Evolutionary conservation across 2,888 invertebrate species (phyloP).

Genomic region (Icerya purchasi): DNA sequence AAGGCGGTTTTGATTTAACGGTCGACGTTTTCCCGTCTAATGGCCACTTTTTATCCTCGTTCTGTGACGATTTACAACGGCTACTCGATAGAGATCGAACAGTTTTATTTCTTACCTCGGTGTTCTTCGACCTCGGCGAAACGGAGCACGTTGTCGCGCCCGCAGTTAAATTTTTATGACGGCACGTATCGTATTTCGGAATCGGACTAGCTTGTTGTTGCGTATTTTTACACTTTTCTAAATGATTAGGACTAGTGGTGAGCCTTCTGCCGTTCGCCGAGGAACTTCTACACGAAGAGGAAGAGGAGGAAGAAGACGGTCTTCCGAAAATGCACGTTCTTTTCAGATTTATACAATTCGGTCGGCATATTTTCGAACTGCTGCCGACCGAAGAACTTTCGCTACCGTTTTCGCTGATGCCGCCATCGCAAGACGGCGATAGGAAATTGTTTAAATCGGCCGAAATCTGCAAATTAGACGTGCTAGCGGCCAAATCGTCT

Average conservation of each 20-base stretch:
- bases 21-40: background rate
- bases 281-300: background rate
- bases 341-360: slow-evolving; percentile 4
- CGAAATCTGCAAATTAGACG: background rate
- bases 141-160: background rate
- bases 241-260: background rate
- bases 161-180: background rate
- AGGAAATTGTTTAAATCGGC: slow-evolving; percentile 1
- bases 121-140: background rate
- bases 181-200: background rate
- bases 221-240: background rate
- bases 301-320: too few species aligned
- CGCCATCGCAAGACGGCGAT: slow-evolving; percentile 10
- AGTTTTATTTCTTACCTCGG: background rate
- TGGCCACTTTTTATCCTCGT: background rate
- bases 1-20: background rate
- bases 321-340: background rate
- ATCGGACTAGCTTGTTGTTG: background rate
- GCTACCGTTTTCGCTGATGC: slow-evolving; percentile 12
- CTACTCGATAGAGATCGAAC: background rate
- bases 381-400: slow-evolving; percentile 11
- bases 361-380: slow-evolving; percentile 3
- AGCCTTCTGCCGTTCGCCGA: background rate
- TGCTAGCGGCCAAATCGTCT: slow-evolving; percentile 1
- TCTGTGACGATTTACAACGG: background rate